These are phyloP conservation scores for Plagodis pulveraria DNA, from an alignment of 2,888 invertebrate species.

Conservation along the genomic window DNA sequence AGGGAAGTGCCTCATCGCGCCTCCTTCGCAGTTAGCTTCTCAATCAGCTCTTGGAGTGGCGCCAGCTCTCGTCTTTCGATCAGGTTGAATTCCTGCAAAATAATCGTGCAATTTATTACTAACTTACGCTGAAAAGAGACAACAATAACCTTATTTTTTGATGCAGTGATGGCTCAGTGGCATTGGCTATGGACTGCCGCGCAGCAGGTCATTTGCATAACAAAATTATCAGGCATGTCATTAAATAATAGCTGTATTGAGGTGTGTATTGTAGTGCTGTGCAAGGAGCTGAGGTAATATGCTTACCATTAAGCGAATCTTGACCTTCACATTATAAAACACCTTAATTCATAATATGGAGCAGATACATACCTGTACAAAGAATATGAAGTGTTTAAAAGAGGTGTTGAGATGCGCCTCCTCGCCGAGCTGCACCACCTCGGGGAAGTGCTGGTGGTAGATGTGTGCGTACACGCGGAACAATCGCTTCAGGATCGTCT, in stretches of 20 bases:
- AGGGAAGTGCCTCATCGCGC: conserved; percentile 87
- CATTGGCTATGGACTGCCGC: too few species aligned
- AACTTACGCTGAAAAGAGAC: too few species aligned
- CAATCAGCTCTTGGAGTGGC: conserved; percentile 98
- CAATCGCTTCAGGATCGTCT: conserved; percentile 98
- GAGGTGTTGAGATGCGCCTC: conserved; percentile 99
- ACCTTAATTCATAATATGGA: too few species aligned
- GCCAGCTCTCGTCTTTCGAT: conserved; percentile 98
- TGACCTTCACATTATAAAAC: too few species aligned
- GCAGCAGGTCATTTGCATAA: too few species aligned
- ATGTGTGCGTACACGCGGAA: conserved; percentile 99
- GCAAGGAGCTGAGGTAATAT: too few species aligned
- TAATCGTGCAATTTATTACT: background rate
- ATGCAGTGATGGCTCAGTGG: too few species aligned
- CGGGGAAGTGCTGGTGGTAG: conserved; percentile 99
- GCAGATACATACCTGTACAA: conserved; percentile 89
- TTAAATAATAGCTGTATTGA: too few species aligned
- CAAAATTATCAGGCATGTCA: too few species aligned
- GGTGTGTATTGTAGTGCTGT: too few species aligned
- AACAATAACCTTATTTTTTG: too few species aligned
- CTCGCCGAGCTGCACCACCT: conserved; percentile 98
- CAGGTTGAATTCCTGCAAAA: conserved; percentile 96
- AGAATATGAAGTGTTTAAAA: conserved; percentile 99
- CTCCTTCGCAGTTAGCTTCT: conserved; percentile 96
- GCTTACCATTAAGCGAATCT: too few species aligned